Evolutionary conservation across 2,113 vertebrate genomes (phyloP).

Genomic region (Suncus etruscus): DNA sequence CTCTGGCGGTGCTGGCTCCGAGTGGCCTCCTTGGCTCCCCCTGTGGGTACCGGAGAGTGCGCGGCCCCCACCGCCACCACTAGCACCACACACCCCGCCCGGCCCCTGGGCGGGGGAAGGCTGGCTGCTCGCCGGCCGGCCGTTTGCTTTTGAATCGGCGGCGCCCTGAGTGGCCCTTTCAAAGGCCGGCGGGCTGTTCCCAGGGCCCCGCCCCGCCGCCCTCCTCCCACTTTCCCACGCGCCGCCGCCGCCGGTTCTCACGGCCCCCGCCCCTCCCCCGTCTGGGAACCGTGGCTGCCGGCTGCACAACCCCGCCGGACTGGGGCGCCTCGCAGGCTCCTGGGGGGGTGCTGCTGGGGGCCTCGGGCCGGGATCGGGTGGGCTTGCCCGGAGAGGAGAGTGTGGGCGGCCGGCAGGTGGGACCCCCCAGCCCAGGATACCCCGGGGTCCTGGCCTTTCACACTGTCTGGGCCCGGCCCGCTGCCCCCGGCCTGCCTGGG

Average conservation of each 20-base stretch:
- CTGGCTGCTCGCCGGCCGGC: slow-evolving; percentile 29
- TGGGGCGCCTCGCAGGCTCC: background rate
- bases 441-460: too few relatives aligned
- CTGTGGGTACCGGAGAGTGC: background rate
- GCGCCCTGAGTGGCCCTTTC: slow-evolving; percentile 80
- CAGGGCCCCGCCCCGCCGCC: slow-evolving; percentile 79
- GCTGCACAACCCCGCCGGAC: background rate
- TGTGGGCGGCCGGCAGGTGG: too few relatives aligned
- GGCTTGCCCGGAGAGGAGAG: too few relatives aligned
- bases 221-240: slow-evolving; percentile 88
- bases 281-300: slow-evolving; percentile 70
- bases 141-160: slow-evolving; percentile 82
- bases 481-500: too few relatives aligned
- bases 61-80: too few relatives aligned
- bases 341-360: background rate
- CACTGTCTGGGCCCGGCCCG: too few relatives aligned
- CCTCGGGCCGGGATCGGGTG: too few relatives aligned
- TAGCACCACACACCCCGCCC: background rate
- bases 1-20: too few relatives aligned
- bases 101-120: slow-evolving; percentile 59
- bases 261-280: slow-evolving; percentile 83
- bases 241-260: slow-evolving; percentile 84
- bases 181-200: slow-evolving; percentile 75
- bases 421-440: too few relatives aligned
- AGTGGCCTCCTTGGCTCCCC: too few relatives aligned